Conservation (phyloP, 2,888 invertebrate genomes). For the Ectemnius continuus region DNA sequence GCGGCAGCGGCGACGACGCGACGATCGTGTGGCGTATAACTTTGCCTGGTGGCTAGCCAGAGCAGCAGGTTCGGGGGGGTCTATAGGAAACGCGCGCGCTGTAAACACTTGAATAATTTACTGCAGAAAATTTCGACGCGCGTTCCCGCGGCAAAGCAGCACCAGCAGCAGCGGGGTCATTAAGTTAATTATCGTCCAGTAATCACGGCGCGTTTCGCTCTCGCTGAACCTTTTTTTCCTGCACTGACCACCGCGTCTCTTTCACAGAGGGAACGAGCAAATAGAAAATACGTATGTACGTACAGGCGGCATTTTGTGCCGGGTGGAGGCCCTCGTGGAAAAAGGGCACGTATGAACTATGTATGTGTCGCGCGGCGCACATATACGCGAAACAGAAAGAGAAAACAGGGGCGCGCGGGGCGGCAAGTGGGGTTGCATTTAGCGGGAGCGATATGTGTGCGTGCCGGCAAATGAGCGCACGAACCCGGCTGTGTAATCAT, state of each 20-base stretch:
- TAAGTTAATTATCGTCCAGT: constrained; percentile 61
- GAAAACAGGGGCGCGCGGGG: constrained; percentile 5
- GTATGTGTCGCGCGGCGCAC: background rate
- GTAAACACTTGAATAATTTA: constrained; percentile 54
- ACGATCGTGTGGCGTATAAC: too few species aligned
- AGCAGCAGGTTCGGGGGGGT: too few species aligned
- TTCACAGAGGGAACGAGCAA: constrained; percentile 45
- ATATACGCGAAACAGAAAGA: constrained; percentile 15
- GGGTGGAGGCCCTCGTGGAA: background rate
- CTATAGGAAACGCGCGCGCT: constrained; percentile 27
- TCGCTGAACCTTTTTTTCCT: constrained; percentile 39
- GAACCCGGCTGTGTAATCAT: constrained; percentile 50
- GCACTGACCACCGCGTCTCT: constrained; percentile 27
- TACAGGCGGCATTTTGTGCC: constrained; percentile 20
- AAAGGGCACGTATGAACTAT: background rate
- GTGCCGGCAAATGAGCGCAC: constrained; percentile 41
- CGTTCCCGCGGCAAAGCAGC: constrained; percentile 29
- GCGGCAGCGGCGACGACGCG: too few species aligned
- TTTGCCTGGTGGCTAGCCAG: too few species aligned
- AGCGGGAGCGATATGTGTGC: constrained; percentile 41
- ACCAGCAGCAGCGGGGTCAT: constrained; percentile 34
- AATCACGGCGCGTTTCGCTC: constrained; percentile 48
- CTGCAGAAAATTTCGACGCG: constrained; percentile 38
- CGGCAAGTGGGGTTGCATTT: background rate
- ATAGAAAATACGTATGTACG: constrained; percentile 32